Evolutionary conservation across 1,140 invertebrate genomes (phyloP), one percentile per base, ranked within the genome.

Genomic region (Drosophila bocki): DNA sequence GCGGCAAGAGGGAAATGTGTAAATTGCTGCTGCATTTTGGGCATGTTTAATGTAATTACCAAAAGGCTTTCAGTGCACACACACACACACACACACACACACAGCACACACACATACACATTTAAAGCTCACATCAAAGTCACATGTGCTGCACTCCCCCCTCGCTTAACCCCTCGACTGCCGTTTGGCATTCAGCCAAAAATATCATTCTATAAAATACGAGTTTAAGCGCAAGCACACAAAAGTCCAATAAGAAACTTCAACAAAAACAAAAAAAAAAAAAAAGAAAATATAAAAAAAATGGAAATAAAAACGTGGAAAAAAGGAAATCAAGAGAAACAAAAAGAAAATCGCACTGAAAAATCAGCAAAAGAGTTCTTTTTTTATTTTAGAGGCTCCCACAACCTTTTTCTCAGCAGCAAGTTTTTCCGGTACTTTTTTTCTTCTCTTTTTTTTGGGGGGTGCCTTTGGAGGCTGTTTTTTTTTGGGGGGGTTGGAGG

Each of bases 151-250:
- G 22, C 11, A 11, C 33, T 12, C 41, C 59, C 59, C 29, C 12
- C 39, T 35, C 29, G n/a, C 39, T 35, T 37, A 12, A 35, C 11
- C 44, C 33, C 59, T 19, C 8, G 29, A 39, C 32, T 22, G 7
- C 33, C 17, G 47, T 33, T 72, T 88, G 85, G 85, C 78, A 81
- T 59, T 53, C 64, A 54, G 85, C 85, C 85, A 88, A 85, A 83
- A 88, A 88, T 88, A 88, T 90, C 85, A 90, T 88, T 88, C 81
- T 84, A 88, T 90, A 90, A 88, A 85, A 90, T 88, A 90, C 85
- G 85, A 90, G 81, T 61, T 90, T 85, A 90, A 90, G 81, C 85
- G 56, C 80, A 69, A 67, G 81, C 78, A 70, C 65, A 72, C 70
- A 80, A 90, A 90, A 90, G 81, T 74, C 85, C 78, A 90, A 90